Percentiles rank a stretch among this genome's conserved stretches.
Evolutionary conservation across 2,888 invertebrate genomes (phyloP).

Genomic region (Eupithecia insigniata): DNA sequence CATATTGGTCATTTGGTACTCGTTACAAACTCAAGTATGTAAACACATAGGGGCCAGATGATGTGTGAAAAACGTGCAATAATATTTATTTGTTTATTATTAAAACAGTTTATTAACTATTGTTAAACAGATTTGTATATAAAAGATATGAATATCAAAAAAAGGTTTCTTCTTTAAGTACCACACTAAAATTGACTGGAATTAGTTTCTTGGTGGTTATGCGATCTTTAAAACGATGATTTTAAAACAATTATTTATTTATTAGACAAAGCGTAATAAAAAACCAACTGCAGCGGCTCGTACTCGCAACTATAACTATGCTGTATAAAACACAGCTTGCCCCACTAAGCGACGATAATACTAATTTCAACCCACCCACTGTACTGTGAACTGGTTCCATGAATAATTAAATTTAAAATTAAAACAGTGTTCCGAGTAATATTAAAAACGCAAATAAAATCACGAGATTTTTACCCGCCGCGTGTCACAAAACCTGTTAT

Average conservation of each 20-base stretch:
- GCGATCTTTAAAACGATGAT: neutral
- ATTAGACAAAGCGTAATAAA: neutral
- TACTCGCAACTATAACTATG: neutral
- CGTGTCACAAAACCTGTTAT: slow-evolving; percentile 48
- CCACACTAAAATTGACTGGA: neutral
- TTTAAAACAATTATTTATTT: neutral
- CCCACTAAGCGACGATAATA: slow-evolving; percentile 7
- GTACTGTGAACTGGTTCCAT: slow-evolving; percentile 18
- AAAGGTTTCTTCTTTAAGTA: neutral
- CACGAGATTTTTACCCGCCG: slow-evolving; percentile 22
- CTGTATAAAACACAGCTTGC: neutral
- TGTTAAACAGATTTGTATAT: no score
- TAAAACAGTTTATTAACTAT: no score
- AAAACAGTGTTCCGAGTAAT: slow-evolving; percentile 28
- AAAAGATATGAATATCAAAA: no score
- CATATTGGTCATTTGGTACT: neutral
- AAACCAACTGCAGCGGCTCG: neutral
- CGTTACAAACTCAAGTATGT: neutral
- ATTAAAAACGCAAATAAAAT: slow-evolving; percentile 35
- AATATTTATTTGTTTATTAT: no score
- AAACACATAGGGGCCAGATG: neutral
- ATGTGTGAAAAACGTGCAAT: no score
- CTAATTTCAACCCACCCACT: slow-evolving; percentile 27
- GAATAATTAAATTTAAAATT: slow-evolving; percentile 24
- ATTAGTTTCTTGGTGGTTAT: neutral